phyloP scores from a whole-genome alignment of 2,113 vertebrate species.

The Naja naja region DNA sequence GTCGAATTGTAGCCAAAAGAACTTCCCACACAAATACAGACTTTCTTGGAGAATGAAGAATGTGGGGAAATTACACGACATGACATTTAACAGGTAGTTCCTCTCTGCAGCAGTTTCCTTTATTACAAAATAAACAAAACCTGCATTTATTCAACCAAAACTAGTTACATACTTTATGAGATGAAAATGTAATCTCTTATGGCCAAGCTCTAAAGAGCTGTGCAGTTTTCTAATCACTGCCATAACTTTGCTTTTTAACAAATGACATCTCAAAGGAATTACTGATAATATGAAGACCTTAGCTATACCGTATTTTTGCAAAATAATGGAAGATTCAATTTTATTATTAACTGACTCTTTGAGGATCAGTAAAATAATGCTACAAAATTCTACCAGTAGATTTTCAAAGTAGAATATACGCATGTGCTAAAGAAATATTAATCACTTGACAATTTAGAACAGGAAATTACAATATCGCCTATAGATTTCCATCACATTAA shows the following conservation, averaged over 20 bases:
- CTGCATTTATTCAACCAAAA: background rate
- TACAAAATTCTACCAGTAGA: background rate
- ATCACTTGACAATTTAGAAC: background rate
- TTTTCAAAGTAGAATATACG: background rate
- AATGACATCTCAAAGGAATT: background rate
- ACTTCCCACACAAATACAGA: background rate
- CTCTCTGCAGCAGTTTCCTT: background rate
- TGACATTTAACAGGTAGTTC: background rate
- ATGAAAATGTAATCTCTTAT: background rate
- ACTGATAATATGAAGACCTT: background rate
- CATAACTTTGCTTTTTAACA: background rate
- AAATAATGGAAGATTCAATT: conserved; percentile 19
- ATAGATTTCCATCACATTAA: background rate
- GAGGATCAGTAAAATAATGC: background rate
- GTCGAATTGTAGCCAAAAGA: background rate
- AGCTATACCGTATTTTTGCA: conserved; percentile 43
- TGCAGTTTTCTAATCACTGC: background rate
- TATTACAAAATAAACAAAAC: conserved; percentile 1
- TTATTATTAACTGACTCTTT: conserved; percentile 23
- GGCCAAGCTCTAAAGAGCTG: background rate
- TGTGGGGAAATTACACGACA: background rate
- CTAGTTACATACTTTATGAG: background rate
- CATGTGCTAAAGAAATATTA: conserved; percentile 6
- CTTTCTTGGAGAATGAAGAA: background rate
- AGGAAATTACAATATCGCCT: background rate